Evolutionary conservation across 2,888 invertebrate species (phyloP).

Genomic region (Drosophila emarginata): DNA sequence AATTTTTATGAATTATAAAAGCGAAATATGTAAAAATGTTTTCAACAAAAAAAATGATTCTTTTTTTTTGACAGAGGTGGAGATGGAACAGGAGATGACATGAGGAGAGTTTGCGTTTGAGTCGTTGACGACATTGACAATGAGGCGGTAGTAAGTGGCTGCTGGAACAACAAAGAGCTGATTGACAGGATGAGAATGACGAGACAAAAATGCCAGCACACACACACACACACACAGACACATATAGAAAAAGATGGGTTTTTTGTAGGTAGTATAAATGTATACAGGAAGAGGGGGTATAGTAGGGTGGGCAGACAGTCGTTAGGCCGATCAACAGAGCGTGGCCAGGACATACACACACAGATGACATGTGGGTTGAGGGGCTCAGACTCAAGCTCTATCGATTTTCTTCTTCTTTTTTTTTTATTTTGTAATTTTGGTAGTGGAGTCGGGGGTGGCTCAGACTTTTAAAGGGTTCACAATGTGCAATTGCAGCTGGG

Average conservation of each 20-base stretch:
- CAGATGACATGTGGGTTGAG: slow-evolving; percentile 46
- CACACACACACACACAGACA: slow-evolving; percentile 28
- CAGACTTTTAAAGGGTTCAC: slow-evolving; percentile 18
- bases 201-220: slow-evolving; percentile 46
- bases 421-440: not conserved
- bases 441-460: not conserved
- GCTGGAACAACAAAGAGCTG: slow-evolving; percentile 70
- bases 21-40: slow-evolving; percentile 59
- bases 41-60: slow-evolving; percentile 36
- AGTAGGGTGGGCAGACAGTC: slow-evolving; percentile 46
- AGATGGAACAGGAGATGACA: slow-evolving; percentile 11
- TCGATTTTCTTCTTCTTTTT: slow-evolving; percentile 40
- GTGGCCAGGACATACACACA: slow-evolving; percentile 54
- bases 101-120: slow-evolving; percentile 25
- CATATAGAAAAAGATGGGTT: slow-evolving; percentile 6
- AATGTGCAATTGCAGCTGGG: slow-evolving; percentile 52
- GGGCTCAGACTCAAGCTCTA: slow-evolving; percentile 44
- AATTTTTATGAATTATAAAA: slow-evolving; percentile 72
- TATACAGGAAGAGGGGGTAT: not conserved
- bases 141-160: slow-evolving; percentile 72
- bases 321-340: slow-evolving; percentile 69
- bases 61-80: slow-evolving; percentile 25
- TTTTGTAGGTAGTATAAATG: not conserved
- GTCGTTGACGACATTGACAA: slow-evolving; percentile 64
- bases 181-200: slow-evolving; percentile 61